Conservation (phyloP, 2,113 vertebrate species). For the Morone saxatilis region DNA sequence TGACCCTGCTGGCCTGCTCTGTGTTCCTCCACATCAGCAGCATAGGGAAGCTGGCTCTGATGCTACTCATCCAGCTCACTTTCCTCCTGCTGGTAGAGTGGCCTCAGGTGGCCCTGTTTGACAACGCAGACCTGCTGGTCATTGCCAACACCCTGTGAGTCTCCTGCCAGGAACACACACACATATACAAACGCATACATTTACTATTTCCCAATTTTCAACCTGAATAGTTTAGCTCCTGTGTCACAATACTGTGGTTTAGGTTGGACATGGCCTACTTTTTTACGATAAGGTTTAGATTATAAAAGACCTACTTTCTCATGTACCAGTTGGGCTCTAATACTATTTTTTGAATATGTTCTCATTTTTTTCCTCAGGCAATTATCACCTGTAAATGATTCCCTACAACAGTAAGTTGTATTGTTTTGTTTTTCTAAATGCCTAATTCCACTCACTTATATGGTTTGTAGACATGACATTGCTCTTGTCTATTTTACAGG, state of each 20-base stretch:
- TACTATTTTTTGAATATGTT: slow-evolving; percentile 32
- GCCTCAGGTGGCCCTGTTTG: slow-evolving; percentile 91
- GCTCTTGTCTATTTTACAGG: slow-evolving; percentile 63
- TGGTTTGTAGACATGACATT: slow-evolving; percentile 8
- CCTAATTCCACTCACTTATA: background rate
- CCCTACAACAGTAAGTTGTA: slow-evolving; percentile 65
- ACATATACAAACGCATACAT: background rate
- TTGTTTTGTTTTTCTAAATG: slow-evolving; percentile 14
- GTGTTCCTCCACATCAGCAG: slow-evolving; percentile 99
- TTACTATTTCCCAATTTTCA: background rate
- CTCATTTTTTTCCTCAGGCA: slow-evolving; percentile 53
- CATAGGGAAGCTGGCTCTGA: slow-evolving; percentile 94
- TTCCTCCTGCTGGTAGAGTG: slow-evolving; percentile 94
- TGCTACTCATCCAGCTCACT: slow-evolving; percentile 90
- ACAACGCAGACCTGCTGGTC: slow-evolving; percentile 94
- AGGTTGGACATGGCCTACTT: slow-evolving; percentile 44
- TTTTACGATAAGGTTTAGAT: slow-evolving; percentile 19
- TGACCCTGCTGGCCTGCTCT: slow-evolving; percentile 95
- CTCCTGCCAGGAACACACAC: background rate
- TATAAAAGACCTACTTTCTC: slow-evolving; percentile 44
- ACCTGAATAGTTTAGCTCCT: slow-evolving; percentile 14
- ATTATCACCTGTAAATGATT: slow-evolving; percentile 66
- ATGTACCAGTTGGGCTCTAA: slow-evolving; percentile 9
- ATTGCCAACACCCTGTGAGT: slow-evolving; percentile 92
- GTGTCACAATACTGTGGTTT: slow-evolving; percentile 20